Evolutionary conservation across 2,888 invertebrate species (phyloP).

Genomic region (Ectemnius cavifrons): DNA sequence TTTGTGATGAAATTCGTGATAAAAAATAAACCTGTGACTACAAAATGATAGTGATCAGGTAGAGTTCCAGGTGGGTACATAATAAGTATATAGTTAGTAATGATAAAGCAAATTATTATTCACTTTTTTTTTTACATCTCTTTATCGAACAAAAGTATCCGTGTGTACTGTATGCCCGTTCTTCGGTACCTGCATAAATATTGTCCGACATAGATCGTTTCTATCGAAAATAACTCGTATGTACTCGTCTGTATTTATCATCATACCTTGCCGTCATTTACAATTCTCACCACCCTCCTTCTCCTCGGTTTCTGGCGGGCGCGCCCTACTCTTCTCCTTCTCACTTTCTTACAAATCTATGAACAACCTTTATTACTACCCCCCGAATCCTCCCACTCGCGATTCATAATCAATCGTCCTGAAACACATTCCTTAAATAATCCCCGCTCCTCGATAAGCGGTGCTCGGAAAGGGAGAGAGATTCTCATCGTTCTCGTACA

Average conservation of each 20-base stretch:
- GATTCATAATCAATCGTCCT: constrained; percentile 25
- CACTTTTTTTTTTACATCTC: constrained; percentile 8
- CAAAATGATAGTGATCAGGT: too few relatives aligned
- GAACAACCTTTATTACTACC: constrained; percentile 41
- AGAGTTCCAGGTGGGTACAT: too few relatives aligned
- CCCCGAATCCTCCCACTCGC: constrained; percentile 30
- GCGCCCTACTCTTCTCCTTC: neutral
- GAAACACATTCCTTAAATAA: constrained; percentile 22
- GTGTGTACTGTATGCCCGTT: constrained; percentile 16
- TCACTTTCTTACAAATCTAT: constrained; percentile 39
- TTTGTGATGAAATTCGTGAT: neutral
- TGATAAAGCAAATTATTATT: constrained; percentile 10
- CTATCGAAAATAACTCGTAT: constrained; percentile 49
- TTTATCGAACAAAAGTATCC: constrained; percentile 8
- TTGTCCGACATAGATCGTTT: constrained; percentile 44
- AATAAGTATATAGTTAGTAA: neutral
- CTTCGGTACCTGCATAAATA: constrained; percentile 35
- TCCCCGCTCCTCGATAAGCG: neutral
- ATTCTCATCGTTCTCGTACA: neutral
- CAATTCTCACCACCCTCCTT: neutral
- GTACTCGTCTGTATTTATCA: constrained; percentile 38
- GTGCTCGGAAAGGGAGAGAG: neutral
- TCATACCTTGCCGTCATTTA: constrained; percentile 24
- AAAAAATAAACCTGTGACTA: too few relatives aligned
- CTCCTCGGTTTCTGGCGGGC: neutral